Percentiles rank a stretch among this genome's conserved stretches.
Conservation (phyloP, 1,140 invertebrate genomes). For the Leguminivora glycinivorella region DNA sequence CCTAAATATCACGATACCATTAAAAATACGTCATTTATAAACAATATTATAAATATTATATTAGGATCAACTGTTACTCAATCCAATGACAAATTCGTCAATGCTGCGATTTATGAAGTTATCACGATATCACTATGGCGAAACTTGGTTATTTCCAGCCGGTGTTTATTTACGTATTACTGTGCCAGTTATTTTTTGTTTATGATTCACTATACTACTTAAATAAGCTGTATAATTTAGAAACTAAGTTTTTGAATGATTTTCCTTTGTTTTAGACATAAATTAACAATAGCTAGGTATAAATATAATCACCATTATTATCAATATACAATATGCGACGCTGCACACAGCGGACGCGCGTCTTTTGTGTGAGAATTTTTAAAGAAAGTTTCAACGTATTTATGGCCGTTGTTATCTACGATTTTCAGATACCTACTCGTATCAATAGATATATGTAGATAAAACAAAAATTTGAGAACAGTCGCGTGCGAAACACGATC, state of each 20-base stretch:
- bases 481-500: constrained; percentile 11
- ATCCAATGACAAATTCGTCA: too few relatives aligned
- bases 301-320: constrained; percentile 25
- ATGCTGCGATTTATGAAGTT: too few relatives aligned
- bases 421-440: constrained; percentile 25
- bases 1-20: background rate
- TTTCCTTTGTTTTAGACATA: background rate
- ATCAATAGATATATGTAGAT: background rate
- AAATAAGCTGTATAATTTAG: too few relatives aligned
- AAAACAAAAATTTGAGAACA: background rate
- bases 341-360: constrained; percentile 1
- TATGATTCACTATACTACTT: too few relatives aligned
- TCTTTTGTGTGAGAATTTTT: constrained; percentile 9
- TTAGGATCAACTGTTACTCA: background rate
- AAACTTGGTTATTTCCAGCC: too few relatives aligned
- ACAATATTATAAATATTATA: background rate
- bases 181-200: background rate
- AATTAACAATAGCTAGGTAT: background rate
- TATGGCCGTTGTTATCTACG: background rate
- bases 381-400: background rate
- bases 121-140: too few relatives aligned
- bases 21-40: background rate
- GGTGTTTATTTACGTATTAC: too few relatives aligned
- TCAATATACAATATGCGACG: background rate
- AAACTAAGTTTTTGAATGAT: background rate